Conservation (phyloP, 2,888 invertebrate genomes). For the Poecilobothrus nobilitatus region DNA sequence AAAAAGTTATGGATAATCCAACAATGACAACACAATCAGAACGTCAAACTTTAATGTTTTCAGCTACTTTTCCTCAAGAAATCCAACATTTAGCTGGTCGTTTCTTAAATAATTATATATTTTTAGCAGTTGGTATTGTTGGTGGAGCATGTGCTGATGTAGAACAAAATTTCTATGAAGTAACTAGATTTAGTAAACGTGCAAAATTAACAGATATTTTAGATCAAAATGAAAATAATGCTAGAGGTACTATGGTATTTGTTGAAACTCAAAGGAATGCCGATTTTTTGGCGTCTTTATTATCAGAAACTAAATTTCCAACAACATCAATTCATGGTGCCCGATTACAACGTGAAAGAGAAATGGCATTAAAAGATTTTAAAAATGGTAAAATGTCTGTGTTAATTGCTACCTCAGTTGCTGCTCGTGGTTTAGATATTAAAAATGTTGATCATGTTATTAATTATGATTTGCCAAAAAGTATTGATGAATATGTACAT, state of each 20-base stretch:
- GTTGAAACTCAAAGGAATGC: slow-evolving; percentile 85
- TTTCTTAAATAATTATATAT: slow-evolving; percentile 74
- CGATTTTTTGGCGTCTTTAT: slow-evolving; percentile 76
- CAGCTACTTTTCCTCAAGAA: slow-evolving; percentile 98
- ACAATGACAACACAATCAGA: slow-evolving; percentile 78
- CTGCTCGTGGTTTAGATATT: slow-evolving; percentile 84
- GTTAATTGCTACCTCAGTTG: slow-evolving; percentile 91
- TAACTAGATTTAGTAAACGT: slow-evolving; percentile 64
- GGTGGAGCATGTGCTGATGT: slow-evolving; percentile 92
- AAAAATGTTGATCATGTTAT: slow-evolving; percentile 79
- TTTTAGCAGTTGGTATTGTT: slow-evolving; percentile 81
- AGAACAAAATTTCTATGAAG: slow-evolving; percentile 65
- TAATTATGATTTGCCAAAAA: slow-evolving; percentile 83
- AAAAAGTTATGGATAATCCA: slow-evolving; percentile 67
- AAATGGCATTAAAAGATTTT: slow-evolving; percentile 88
- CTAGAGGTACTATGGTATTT: slow-evolving; percentile 66
- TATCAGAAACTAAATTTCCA: slow-evolving; percentile 72
- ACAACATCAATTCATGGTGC: slow-evolving; percentile 99
- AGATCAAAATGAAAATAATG: slow-evolving; percentile 25
- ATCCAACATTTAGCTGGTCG: slow-evolving; percentile 78
- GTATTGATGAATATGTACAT: slow-evolving; percentile 91
- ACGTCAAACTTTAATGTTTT: slow-evolving; percentile 98
- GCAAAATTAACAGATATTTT: slow-evolving; percentile 51
- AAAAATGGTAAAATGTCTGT: slow-evolving; percentile 66
- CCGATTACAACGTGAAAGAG: slow-evolving; percentile 88